Evolutionary conservation across 2,797 vertebrate species (phyloP), one percentile per base, ranked within the genome.

Genomic region (Peromyscus eremicus): DNA sequence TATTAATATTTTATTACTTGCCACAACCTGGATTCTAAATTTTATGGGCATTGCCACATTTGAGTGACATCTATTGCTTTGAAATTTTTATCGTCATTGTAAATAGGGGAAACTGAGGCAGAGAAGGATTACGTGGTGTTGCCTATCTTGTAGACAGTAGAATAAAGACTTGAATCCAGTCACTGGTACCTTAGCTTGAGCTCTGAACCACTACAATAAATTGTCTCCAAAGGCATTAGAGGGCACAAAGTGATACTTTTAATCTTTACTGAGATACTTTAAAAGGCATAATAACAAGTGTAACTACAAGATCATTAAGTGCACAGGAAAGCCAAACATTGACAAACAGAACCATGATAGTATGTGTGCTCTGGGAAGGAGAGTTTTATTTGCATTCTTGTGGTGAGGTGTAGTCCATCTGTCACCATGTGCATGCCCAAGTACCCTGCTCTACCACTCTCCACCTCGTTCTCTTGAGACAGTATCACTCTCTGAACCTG

Each of bases 1-100:
- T 94, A 84, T 81, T 81, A 68, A 92, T 32, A 91, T 32, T 82
- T 76, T 77, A 46, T 94, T 94, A 79, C 86, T 93, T 79, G 55
- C 32, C 37, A n/a, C 34, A 43, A 84, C 86, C 57, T 93, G 73
- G 84, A 43, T 34, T 93, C 37, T 11, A 89, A 37, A 81, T 27
- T 79, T 77, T 79, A 17, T 40, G 77, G 25, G 90, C 29, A 82
- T 91, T 68, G 40, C 89, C 68, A 93, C 19, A 70, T 87, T 46
- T 92, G 70, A 80, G 25, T 60, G 43, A 89, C 32, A 73, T 13
- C 68, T 43, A 25, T n/a, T 76, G 70, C 82, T 11, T 27, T 77
- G 16, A 34, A 86, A 40, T 40, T 71, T 55, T 82, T 81, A 27
- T 64, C 17, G 57, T 73, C 52, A 76, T 80, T 68, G 12, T 64